Conservation (phyloP, 1,140 invertebrate species). For the Phymorhynchus buccinoides region DNA sequence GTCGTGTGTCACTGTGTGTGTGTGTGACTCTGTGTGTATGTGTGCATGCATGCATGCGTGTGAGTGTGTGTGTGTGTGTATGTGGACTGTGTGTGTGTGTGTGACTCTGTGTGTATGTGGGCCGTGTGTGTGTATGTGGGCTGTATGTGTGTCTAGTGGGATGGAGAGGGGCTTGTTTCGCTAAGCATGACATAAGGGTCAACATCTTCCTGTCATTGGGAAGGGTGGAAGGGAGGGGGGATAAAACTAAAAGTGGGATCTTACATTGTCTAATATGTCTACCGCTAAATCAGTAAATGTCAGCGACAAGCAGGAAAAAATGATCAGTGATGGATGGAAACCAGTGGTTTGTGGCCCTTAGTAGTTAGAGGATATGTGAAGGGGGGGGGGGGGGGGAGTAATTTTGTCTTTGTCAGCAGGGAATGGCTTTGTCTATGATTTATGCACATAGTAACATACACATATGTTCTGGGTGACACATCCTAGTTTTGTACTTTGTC, state of each 20-base stretch:
- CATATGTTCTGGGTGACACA: no score
- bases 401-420: not conserved
- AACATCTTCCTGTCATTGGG: no score
- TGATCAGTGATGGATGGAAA: not conserved
- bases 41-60: not conserved
- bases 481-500: no score
- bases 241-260: no score
- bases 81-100: not conserved
- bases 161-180: no score
- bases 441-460: not conserved
- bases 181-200: no score
- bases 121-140: not conserved
- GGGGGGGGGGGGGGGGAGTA: not conserved
- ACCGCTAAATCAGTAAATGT: no score
- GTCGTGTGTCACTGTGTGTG: no score
- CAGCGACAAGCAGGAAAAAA: not conserved
- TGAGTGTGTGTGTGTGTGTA: no score
- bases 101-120: not conserved
- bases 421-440: not conserved
- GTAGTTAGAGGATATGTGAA: not conserved
- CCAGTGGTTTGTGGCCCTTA: not conserved
- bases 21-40: not conserved
- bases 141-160: no score
- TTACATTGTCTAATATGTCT: no score
- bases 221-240: no score